A percentile compares a stretch with the other conserved stretches of the same genome.
phyloP scores from a whole-genome alignment of 2,888 invertebrate genomes.

The Hololepta plana region DNA sequence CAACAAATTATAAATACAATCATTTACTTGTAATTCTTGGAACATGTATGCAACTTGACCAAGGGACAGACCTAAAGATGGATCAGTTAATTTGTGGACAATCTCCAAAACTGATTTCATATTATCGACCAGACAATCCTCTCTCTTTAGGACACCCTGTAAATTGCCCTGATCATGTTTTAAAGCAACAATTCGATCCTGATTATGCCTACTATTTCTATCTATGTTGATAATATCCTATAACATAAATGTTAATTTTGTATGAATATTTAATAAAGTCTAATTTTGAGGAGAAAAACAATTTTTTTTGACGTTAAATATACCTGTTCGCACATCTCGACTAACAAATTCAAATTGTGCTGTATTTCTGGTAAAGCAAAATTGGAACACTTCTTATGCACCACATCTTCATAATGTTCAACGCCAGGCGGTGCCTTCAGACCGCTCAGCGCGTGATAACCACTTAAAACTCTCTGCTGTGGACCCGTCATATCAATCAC shows the following conservation, averaged over 20 bases:
- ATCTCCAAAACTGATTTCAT: slow-evolving; percentile 49
- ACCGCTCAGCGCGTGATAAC: slow-evolving; percentile 80
- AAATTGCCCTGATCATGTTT: slow-evolving; percentile 62
- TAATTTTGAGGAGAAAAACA: slow-evolving; percentile 5
- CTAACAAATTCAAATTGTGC: slow-evolving; percentile 80
- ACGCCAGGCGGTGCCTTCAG: slow-evolving; percentile 35
- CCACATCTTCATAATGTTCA: slow-evolving; percentile 43
- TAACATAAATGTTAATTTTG: slow-evolving; percentile 10
- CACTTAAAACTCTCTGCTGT: slow-evolving; percentile 78
- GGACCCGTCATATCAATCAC: slow-evolving; percentile 99
- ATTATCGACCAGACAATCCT: slow-evolving; percentile 52
- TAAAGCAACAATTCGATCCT: slow-evolving; percentile 61
- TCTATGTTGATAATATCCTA: slow-evolving; percentile 79
- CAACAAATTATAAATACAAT: neutral
- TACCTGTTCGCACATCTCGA: slow-evolving; percentile 85
- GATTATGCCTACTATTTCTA: slow-evolving; percentile 52
- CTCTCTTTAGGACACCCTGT: slow-evolving; percentile 45
- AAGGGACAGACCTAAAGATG: slow-evolving; percentile 33
- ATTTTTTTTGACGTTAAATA: neutral
- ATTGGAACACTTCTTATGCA: slow-evolving; percentile 41
- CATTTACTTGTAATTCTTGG: slow-evolving; percentile 31
- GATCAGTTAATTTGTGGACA: slow-evolving; percentile 41
- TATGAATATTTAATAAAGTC: slow-evolving; percentile 2
- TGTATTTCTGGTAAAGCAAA: slow-evolving; percentile 76
- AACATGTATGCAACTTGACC: slow-evolving; percentile 39